These are phyloP conservation scores for Meles meles DNA, from an alignment of 2,113 vertebrate species.

Conservation along the genomic window DNA sequence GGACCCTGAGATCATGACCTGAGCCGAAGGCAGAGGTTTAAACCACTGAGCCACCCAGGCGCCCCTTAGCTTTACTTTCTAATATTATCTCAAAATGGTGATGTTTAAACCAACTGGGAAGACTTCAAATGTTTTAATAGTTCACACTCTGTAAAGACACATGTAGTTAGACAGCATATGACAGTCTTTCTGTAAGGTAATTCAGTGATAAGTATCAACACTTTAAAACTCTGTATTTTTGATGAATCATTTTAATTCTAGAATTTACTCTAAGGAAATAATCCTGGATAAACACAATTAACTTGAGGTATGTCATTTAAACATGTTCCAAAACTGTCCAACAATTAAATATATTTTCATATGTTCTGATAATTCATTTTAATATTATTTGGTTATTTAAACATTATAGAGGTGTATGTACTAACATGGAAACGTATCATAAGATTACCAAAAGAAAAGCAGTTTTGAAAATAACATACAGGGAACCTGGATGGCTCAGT, in stretches of 20 bases:
- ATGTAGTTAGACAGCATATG: not conserved
- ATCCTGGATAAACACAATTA: not conserved
- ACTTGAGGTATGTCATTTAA: not conserved
- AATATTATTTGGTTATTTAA: not conserved
- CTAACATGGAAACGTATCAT: not conserved
- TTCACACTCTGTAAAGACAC: not conserved
- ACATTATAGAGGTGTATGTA: not conserved
- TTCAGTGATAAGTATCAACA: not conserved
- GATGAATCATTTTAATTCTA: not conserved
- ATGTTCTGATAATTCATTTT: not conserved
- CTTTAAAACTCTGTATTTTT: not conserved
- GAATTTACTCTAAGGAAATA: not conserved
- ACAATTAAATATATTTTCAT: not conserved
- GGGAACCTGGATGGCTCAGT: too few relatives aligned
- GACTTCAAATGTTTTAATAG: not conserved
- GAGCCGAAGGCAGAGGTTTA: too few relatives aligned
- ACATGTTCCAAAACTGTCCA: not conserved
- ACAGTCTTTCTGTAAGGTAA: not conserved
- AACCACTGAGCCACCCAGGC: too few relatives aligned
- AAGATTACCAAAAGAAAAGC: not conserved
- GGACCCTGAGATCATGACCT: too few relatives aligned
- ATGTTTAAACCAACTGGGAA: not conserved
- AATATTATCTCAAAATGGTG: not conserved
- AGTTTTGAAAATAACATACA: not conserved
- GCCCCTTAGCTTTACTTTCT: conserved; percentile 14